These are phyloP conservation scores for Pseudoatta argentina DNA, from an alignment of 1,140 invertebrate genomes.

Conservation along the genomic window DNA sequence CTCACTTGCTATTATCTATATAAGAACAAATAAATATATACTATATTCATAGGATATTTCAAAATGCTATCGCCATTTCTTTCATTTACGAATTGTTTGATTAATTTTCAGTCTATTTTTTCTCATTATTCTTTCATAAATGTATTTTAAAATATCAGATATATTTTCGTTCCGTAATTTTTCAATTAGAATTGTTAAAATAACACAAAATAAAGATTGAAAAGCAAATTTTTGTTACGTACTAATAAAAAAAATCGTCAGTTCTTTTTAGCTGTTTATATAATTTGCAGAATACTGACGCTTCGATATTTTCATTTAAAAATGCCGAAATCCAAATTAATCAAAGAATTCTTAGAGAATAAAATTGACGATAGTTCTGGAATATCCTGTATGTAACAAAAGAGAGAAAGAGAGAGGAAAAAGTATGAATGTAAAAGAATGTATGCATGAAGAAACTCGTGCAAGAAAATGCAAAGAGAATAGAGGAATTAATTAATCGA, in stretches of 20 bases:
- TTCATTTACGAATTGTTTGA: slow-evolving; percentile 16
- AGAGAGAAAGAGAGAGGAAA: slow-evolving; percentile 9
- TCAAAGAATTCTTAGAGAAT: slow-evolving; percentile 24
- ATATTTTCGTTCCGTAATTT: not conserved
- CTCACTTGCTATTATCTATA: slow-evolving; percentile 68
- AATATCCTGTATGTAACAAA: slow-evolving; percentile 38
- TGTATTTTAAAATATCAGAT: not conserved
- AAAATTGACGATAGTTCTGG: not conserved
- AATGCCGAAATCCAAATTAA: not conserved
- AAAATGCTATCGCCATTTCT: slow-evolving; percentile 7
- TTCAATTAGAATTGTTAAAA: slow-evolving; percentile 3
- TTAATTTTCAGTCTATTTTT: not conserved
- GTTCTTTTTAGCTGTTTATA: not conserved
- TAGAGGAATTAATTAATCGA: slow-evolving; percentile 58
- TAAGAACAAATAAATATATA: slow-evolving; percentile 62
- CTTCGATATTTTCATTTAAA: not conserved
- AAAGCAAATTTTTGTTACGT: not conserved
- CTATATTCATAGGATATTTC: slow-evolving; percentile 56
- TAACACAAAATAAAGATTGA: not conserved
- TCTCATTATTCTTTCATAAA: not conserved
- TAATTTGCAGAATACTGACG: not conserved
- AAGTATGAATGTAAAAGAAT: slow-evolving; percentile 30
- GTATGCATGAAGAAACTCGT: not conserved
- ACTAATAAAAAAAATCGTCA: not conserved
- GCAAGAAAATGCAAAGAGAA: slow-evolving; percentile 29